Percentiles rank a stretch among this genome's conserved stretches.
Conservation (phyloP, 2,113 vertebrate species). For the Microcebus murinus region DNA sequence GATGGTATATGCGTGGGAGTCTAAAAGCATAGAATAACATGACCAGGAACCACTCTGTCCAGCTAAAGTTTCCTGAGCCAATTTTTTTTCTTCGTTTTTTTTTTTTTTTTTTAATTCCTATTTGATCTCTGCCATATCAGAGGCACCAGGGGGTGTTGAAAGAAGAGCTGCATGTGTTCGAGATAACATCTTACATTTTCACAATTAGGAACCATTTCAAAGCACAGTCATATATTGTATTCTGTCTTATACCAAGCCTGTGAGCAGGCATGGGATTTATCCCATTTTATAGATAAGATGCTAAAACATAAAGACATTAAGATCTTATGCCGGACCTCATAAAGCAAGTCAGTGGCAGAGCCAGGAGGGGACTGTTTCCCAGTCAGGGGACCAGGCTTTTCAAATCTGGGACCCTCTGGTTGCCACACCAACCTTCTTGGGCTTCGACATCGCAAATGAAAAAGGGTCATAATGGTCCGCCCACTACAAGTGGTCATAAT, state of each 20-base stretch:
- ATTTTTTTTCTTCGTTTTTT: slow-evolving; percentile 32
- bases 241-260: not conserved
- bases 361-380: not conserved
- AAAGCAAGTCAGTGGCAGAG: not conserved
- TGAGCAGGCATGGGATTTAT: not conserved
- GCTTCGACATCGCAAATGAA: not conserved
- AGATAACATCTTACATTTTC: slow-evolving; percentile 55
- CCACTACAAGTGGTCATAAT: not conserved
- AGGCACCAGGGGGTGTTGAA: slow-evolving; percentile 36
- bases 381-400: not conserved
- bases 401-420: not conserved
- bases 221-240: not conserved
- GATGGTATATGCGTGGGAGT: slow-evolving; percentile 62
- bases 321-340: not conserved
- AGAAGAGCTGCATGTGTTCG: not conserved
- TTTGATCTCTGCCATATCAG: slow-evolving; percentile 62
- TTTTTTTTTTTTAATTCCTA: slow-evolving; percentile 46
- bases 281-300: not conserved
- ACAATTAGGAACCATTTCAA: slow-evolving; percentile 7
- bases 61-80: slow-evolving; percentile 43
- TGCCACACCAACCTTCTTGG: not conserved
- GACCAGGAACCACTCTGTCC: slow-evolving; percentile 46
- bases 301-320: not conserved
- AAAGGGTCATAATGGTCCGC: not conserved
- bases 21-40: slow-evolving; percentile 74